Conservation (phyloP, 2,113 vertebrate species). For the Papio anubis region DNA sequence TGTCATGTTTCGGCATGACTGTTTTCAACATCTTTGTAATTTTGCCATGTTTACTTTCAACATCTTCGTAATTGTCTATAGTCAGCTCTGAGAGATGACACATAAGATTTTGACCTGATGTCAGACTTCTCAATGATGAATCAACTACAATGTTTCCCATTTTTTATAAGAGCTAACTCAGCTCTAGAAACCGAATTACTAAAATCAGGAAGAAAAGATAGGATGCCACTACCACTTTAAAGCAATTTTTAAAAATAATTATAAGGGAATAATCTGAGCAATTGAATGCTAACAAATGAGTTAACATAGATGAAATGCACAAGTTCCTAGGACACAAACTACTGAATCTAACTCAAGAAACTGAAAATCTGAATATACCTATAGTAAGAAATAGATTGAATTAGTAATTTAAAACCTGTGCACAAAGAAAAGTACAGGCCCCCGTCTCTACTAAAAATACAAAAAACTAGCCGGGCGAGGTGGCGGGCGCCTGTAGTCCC, state of each 20-base stretch:
- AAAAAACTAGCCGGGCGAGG: too few species aligned
- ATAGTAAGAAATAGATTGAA: background rate
- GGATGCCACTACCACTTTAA: background rate
- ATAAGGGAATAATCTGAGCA: background rate
- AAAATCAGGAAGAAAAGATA: background rate
- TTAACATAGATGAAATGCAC: background rate
- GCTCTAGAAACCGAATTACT: background rate
- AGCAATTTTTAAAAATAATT: background rate
- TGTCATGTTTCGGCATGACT: too few species aligned
- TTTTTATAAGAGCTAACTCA: background rate
- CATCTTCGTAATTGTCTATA: background rate
- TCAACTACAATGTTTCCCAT: background rate
- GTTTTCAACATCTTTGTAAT: background rate
- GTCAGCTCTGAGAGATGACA: background rate
- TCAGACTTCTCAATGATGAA: background rate
- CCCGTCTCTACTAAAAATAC: too few species aligned
- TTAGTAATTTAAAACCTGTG: background rate
- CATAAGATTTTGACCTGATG: background rate
- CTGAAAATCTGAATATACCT: background rate
- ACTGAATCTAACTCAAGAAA: background rate
- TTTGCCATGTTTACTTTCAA: background rate
- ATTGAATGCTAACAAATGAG: background rate
- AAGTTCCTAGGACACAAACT: background rate
- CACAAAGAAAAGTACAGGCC: background rate
- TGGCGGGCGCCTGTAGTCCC: too few species aligned